These are phyloP conservation scores for Notamacropus eugenii DNA, from an alignment of 2,797 vertebrate species.

Conservation along the genomic window DNA sequence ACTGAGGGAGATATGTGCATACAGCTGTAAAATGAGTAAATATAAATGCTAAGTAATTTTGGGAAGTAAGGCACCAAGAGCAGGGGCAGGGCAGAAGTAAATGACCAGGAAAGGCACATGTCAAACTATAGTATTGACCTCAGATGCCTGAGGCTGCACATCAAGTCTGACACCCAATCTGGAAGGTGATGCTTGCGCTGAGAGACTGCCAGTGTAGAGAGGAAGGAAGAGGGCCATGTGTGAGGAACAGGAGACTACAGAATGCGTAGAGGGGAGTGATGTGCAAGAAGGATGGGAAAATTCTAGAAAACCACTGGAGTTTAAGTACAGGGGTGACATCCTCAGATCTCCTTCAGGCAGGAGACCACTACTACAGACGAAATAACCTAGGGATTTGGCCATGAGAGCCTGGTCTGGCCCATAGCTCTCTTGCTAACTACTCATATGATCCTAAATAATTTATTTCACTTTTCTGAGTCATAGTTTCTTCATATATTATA, in stretches of 20 bases:
- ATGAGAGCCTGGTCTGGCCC: background rate
- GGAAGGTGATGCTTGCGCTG: background rate
- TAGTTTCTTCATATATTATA: background rate
- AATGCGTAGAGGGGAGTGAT: background rate
- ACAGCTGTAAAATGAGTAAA: background rate
- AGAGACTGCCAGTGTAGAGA: background rate
- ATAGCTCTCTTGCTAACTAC: background rate
- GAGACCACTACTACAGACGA: background rate
- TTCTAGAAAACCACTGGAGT: background rate
- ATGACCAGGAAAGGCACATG: background rate
- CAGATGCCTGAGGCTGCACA: background rate
- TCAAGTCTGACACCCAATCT: background rate
- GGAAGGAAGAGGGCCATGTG: background rate
- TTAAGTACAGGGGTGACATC: background rate
- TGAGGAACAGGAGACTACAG: background rate
- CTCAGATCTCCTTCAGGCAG: background rate
- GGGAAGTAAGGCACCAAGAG: background rate
- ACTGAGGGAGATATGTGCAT: background rate
- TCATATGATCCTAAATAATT: background rate
- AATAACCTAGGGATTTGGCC: background rate
- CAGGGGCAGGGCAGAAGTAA: background rate
- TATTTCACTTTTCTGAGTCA: background rate
- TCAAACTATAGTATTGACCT: background rate
- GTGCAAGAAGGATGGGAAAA: background rate
- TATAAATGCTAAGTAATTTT: background rate